Conservation (phyloP, 2,113 vertebrate species). For the Synchiropus splendidus region DNA sequence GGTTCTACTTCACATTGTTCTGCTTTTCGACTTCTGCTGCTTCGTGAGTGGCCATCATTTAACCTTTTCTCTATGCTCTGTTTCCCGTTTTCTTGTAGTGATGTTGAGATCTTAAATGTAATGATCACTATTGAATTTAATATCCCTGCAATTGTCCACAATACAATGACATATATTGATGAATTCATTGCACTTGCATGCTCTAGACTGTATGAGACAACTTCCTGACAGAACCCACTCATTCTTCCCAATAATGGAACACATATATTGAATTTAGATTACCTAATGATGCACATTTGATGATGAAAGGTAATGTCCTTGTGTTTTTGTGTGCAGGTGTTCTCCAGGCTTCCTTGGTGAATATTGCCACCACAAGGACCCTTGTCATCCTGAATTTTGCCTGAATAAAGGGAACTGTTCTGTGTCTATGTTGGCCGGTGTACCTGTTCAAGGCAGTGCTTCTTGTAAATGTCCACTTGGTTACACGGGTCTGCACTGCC, state of each 20-base stretch:
- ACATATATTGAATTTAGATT: background rate
- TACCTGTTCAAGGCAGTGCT: conserved; percentile 69
- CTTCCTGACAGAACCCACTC: background rate
- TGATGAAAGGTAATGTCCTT: no score
- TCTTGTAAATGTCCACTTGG: conserved; percentile 76
- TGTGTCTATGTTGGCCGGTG: conserved; percentile 54
- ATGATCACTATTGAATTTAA: no score
- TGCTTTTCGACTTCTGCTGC: conserved; percentile 52
- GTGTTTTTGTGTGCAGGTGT: conserved; percentile 69
- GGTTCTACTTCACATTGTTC: conserved; percentile 42
- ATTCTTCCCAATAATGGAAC: background rate
- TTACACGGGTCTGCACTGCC: conserved; percentile 73
- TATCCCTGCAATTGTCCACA: no score
- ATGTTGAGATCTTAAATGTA: conserved; percentile 1
- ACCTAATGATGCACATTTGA: no score
- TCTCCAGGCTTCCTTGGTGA: conserved; percentile 79
- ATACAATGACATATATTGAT: no score
- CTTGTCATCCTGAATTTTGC: conserved; percentile 77
- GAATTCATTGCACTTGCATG: no score
- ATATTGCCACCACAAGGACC: conserved; percentile 85
- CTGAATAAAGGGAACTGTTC: conserved; percentile 80
- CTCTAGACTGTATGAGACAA: no score
- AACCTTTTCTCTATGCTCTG: conserved; percentile 18
- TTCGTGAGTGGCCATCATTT: conserved; percentile 20
- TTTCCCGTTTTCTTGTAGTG: conserved; percentile 25